phyloP scores from a whole-genome alignment of 2,797 vertebrate genomes.

The Bradypus variegatus region DNA sequence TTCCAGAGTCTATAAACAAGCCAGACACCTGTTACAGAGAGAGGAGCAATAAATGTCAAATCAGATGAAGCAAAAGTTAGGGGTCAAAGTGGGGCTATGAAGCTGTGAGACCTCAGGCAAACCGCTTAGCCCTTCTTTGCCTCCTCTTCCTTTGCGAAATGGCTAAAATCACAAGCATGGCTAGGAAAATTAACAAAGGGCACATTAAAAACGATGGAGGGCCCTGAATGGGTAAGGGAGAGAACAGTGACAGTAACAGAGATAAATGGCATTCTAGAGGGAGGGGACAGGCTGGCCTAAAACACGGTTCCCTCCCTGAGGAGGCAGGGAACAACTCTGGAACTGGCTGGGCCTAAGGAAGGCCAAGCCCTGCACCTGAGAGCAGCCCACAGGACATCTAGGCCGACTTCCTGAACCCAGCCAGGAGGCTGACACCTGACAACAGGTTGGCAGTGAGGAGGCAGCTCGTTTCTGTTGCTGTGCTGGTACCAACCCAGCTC shows the following conservation, averaged over 20 bases:
- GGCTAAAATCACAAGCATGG: not conserved
- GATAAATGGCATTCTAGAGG: not conserved
- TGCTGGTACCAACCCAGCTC: no score
- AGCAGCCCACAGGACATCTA: not conserved
- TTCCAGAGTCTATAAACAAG: not conserved
- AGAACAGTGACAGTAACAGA: not conserved
- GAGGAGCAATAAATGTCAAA: not conserved
- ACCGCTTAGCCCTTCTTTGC: not conserved
- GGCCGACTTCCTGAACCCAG: not conserved
- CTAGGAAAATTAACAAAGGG: not conserved
- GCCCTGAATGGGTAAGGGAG: not conserved
- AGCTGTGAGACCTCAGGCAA: not conserved
- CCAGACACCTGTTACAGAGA: not conserved
- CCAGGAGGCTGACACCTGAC: not conserved
- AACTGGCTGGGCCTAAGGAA: not conserved
- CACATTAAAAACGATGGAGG: not conserved
- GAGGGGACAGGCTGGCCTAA: not conserved
- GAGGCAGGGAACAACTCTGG: not conserved
- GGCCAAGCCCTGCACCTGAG: not conserved
- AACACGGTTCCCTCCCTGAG: no score
- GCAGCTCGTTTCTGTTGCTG: not conserved
- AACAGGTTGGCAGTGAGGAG: not conserved
- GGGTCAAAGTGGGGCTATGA: no score
- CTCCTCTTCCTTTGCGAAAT: not conserved
- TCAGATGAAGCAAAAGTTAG: not conserved